Conservation (phyloP, 2,113 vertebrate species). For the Indri indri region DNA sequence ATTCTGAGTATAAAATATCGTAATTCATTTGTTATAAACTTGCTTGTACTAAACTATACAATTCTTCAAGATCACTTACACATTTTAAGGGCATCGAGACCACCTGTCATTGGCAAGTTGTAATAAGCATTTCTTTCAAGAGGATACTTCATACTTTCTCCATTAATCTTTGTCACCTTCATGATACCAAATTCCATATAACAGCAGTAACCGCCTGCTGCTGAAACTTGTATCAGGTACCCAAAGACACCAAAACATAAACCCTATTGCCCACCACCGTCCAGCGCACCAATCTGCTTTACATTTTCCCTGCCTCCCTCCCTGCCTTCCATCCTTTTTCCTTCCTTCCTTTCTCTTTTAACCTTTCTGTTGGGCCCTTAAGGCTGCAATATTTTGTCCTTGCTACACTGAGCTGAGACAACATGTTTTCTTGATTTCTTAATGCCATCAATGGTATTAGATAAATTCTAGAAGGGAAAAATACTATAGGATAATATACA, state of each 20-base stretch:
- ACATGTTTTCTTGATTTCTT: neutral
- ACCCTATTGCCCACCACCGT: neutral
- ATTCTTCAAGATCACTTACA: neutral
- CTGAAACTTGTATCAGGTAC: neutral
- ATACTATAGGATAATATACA: neutral
- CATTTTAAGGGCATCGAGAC: neutral
- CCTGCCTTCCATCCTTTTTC: no score
- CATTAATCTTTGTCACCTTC: neutral
- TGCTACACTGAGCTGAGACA: neutral
- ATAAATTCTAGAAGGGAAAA: neutral
- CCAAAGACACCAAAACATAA: neutral
- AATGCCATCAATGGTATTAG: neutral
- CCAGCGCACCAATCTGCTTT: neutral
- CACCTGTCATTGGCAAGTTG: neutral
- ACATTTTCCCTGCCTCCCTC: neutral
- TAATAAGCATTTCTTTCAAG: neutral
- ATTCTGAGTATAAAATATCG: neutral
- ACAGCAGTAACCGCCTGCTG: neutral
- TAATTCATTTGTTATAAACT: neutral
- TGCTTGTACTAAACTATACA: neutral
- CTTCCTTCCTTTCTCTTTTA: neutral
- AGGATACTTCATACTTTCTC: neutral
- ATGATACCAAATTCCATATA: neutral
- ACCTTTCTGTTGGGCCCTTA: neutral
- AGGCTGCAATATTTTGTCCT: neutral